Percentiles rank a stretch among this genome's conserved stretches.
These are phyloP conservation scores for Keiferia lycopersicella DNA, from an alignment of 2,888 invertebrate genomes.

Conservation along the genomic window DNA sequence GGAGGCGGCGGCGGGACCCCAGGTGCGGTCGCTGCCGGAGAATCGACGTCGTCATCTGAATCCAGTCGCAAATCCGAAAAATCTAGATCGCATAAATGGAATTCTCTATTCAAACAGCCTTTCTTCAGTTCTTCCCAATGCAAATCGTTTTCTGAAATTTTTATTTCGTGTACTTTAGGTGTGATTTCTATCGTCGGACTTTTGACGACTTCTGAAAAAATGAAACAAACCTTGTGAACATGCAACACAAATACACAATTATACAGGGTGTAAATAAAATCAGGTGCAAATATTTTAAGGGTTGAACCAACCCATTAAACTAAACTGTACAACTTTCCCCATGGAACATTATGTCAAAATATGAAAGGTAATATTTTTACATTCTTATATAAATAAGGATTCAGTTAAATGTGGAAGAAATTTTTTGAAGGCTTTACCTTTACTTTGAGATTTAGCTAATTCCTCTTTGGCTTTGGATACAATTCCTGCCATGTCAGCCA, in stretches of 20 bases:
- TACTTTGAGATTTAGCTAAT: conserved; percentile 92
- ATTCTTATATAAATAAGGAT: too few relatives aligned
- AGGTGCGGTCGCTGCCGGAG: conserved; percentile 83
- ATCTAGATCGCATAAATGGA: conserved; percentile 96
- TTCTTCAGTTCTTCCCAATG: conserved; percentile 96
- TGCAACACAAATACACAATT: too few relatives aligned
- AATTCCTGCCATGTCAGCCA: conserved; percentile 93
- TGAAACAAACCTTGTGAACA: not conserved
- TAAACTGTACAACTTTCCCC: too few relatives aligned
- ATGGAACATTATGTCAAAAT: too few relatives aligned
- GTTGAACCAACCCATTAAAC: too few relatives aligned
- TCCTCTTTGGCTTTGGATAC: conserved; percentile 97
- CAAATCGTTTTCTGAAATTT: conserved; percentile 95
- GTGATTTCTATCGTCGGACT: conserved; percentile 85
- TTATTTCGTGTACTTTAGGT: conserved; percentile 85
- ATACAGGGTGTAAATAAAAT: too few relatives aligned
- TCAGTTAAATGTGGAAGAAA: too few relatives aligned
- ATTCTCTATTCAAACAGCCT: conserved; percentile 86
- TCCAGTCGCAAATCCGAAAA: conserved; percentile 95
- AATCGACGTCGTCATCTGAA: conserved; percentile 91
- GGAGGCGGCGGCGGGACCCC: conserved; percentile 92
- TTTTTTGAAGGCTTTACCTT: conserved; percentile 69
- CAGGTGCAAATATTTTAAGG: too few relatives aligned
- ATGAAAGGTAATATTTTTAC: too few relatives aligned
- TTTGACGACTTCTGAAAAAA: conserved; percentile 83